These are phyloP conservation scores for Rhinatrema bivittatum DNA, from an alignment of 2,797 vertebrate species.

Conservation along the genomic window DNA sequence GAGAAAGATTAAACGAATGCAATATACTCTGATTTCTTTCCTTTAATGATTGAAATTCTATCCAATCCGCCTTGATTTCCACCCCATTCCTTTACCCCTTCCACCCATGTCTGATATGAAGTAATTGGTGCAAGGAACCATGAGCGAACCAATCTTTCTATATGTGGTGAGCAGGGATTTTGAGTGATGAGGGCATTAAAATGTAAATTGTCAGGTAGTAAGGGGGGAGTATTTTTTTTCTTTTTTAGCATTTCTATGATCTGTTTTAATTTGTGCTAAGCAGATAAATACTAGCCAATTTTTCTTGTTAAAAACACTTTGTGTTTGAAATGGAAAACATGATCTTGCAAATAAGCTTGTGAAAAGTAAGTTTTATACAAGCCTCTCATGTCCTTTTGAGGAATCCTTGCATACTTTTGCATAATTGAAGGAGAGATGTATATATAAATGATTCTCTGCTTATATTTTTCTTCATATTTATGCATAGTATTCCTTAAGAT, in stretches of 20 bases:
- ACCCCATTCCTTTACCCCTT: neutral
- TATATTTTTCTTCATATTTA: neutral
- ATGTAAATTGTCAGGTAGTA: no score
- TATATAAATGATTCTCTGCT: neutral
- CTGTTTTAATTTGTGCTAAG: neutral
- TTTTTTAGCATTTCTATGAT: no score
- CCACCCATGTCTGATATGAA: neutral
- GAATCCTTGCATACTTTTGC: slow-evolving; percentile 17
- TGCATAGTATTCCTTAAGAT: slow-evolving; percentile 5
- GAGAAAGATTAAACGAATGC: no score
- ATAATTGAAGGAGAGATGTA: slow-evolving; percentile 12
- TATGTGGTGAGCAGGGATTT: no score
- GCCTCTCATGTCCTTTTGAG: neutral
- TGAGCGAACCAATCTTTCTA: no score
- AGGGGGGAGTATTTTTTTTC: no score
- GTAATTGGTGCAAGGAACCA: no score
- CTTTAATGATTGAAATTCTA: no score
- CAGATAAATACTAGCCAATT: fast-evolving
- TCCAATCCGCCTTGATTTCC: no score
- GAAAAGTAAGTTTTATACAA: neutral
- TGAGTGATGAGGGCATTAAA: no score
- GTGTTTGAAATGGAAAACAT: neutral
- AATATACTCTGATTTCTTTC: no score
- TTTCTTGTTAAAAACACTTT: neutral
- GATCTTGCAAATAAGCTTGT: no score